These are phyloP conservation scores for Baccha elongata DNA, from an alignment of 2,888 invertebrate genomes.

Conservation along the genomic window DNA sequence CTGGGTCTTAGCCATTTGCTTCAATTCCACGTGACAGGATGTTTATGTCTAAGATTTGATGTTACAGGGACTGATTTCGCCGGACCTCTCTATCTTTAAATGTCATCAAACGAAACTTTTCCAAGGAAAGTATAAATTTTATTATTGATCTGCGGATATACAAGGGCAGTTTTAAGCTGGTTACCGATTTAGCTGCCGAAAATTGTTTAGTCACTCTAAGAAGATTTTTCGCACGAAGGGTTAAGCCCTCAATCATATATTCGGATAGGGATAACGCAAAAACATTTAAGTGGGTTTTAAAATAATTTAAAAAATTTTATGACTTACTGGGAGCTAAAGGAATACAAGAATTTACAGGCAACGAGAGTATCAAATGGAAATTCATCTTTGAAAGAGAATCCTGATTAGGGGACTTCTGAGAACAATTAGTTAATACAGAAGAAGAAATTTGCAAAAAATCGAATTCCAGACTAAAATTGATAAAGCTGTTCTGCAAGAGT, in stretches of 20 bases:
- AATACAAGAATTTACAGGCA: too few species aligned
- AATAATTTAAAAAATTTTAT: too few species aligned
- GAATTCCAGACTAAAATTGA: slow-evolving; percentile 1
- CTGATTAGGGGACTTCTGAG: too few species aligned
- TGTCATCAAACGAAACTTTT: not conserved
- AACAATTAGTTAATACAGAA: too few species aligned
- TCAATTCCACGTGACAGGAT: not conserved
- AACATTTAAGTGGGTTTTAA: too few species aligned
- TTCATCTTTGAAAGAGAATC: too few species aligned
- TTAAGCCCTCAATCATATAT: not conserved
- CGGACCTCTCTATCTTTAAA: not conserved
- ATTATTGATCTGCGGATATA: not conserved
- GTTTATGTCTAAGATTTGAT: not conserved
- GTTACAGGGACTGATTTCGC: slow-evolving; percentile 1
- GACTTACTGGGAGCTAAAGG: too few species aligned
- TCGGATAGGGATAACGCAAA: too few species aligned
- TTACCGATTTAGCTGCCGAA: not conserved
- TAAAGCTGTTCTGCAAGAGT: slow-evolving; percentile 11
- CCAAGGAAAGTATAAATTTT: not conserved
- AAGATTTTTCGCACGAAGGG: slow-evolving; percentile 3
- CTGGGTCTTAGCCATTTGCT: slow-evolving; percentile 9
- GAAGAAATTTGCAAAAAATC: slow-evolving; percentile 1
- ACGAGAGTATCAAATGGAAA: too few species aligned
- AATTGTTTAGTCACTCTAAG: not conserved
- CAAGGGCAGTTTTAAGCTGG: not conserved